Evolutionary conservation across 1,140 invertebrate species (phyloP).

Genomic region (Oryzaephilus surinamensis): DNA sequence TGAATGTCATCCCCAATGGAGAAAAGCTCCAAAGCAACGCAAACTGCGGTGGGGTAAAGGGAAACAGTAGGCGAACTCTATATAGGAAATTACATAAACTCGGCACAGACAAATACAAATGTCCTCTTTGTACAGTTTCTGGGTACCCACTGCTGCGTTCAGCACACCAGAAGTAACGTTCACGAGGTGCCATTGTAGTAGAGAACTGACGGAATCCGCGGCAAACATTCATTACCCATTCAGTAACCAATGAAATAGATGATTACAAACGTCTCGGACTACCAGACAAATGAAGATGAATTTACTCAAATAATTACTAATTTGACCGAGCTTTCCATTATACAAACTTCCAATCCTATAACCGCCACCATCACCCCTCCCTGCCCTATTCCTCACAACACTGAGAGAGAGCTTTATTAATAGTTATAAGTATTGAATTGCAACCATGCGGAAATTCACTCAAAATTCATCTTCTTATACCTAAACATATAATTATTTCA

Average conservation of each 20-base stretch:
- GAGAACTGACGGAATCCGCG: conserved; percentile 33
- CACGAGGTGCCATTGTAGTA: conserved; percentile 33
- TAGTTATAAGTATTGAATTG: conserved; percentile 20
- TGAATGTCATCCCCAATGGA: conserved; percentile 25
- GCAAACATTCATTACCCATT: conserved; percentile 37
- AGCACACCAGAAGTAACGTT: conserved; percentile 31
- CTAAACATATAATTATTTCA: no score
- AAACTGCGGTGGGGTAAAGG: conserved; percentile 21
- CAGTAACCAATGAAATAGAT: conserved; percentile 38
- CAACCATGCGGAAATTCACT: no score
- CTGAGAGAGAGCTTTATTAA: conserved; percentile 22
- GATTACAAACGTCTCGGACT: conserved; percentile 35
- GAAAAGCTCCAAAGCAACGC: no score
- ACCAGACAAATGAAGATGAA: conserved; percentile 36
- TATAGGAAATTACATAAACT: conserved; percentile 41
- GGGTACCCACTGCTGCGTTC: conserved; percentile 33
- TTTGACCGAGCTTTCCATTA: conserved; percentile 35
- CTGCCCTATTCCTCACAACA: conserved; percentile 10
- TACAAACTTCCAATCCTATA: no score
- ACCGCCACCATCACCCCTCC: conserved; percentile 9
- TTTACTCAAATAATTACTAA: conserved; percentile 36
- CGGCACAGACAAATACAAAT: conserved; percentile 39
- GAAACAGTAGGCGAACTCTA: conserved; percentile 36
- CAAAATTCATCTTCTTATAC: no score
- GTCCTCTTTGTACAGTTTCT: conserved; percentile 37